Conservation (phyloP, 2,797 vertebrate species). For the Ambastaia sidthimunki region DNA sequence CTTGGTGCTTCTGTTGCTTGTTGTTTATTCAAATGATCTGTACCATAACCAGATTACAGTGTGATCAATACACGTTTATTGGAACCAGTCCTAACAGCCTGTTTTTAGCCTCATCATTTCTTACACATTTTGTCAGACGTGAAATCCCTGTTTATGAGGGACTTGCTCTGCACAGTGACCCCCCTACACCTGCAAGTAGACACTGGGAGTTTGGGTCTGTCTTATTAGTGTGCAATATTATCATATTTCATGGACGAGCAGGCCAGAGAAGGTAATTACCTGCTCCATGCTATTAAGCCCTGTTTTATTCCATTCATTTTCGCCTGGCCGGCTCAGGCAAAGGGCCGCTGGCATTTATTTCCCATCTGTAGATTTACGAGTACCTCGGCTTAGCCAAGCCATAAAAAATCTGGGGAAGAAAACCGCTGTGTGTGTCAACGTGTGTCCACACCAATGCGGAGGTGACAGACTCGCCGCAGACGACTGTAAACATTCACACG, state of each 20-base stretch:
- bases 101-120: background rate
- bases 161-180: constrained; percentile 17
- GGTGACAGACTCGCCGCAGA: constrained; percentile 33
- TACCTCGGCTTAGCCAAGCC: constrained; percentile 39
- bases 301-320: constrained; percentile 63
- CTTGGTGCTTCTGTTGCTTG: background rate
- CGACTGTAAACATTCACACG: constrained; percentile 41
- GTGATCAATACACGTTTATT: constrained; percentile 9
- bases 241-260: constrained; percentile 63
- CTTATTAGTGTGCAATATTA: constrained; percentile 64
- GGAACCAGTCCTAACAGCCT: background rate
- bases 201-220: constrained; percentile 52
- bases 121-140: background rate
- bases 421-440: constrained; percentile 41
- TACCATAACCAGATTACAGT: background rate
- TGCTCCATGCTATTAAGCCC: constrained; percentile 59
- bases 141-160: background rate
- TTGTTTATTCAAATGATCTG: too few species aligned
- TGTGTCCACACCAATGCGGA: constrained; percentile 18
- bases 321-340: constrained; percentile 53
- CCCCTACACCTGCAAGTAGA: background rate
- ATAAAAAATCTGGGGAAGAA: constrained; percentile 54
- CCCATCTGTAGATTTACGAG: constrained; percentile 60
- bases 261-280: constrained; percentile 63
- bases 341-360: constrained; percentile 59